Base-by-base conservation (phyloP, 1,140 invertebrate species). In the Anadara kagoshimensis region DNA sequence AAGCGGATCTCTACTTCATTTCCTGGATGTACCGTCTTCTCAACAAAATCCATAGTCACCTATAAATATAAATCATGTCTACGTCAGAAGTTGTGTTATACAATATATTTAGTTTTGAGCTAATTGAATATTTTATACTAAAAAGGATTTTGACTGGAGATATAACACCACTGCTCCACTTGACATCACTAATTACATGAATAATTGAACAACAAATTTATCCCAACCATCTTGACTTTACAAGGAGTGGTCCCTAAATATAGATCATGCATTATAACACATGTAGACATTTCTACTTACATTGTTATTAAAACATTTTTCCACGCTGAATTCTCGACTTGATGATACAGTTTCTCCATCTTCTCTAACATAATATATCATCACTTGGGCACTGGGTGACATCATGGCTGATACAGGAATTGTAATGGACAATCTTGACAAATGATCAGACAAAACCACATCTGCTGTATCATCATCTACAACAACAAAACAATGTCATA, bases 311-410 rank as follows among this genome's bases (percentile, higher is more conserved):
- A 92, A 91, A 72, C 92, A 92, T 10, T 90, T 88, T n/a, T 91
- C 87, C 3, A 92, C 87, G 26, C 89, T 81, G 51, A 92, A 81
- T 49, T 82, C 88, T 1, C 89, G 89, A 43, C 90, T 89, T 43
- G 92, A 88, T 1, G 92, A 90, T 0, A 95, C 93, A 0, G 93
- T 92, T 83, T 95, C 94, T 0, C 93, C 93, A 47, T 93, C 92
- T 14, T 92, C 89, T 10, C 93, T 92, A 14, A 95, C 92, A 87
- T 95, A 95, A 82, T 94, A 95, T 5, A 95, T 91, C 1, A 95
- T 87, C 0, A 96, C 14, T 20, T 77, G 75, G 29, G 83, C 77
- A 10, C 77, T 58, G 8, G 85, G 84, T 26, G 84, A 73, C 80
- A 87, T 82, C 0, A 58, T 74, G 1, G 85, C 57, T 14, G 72